phyloP scores from a whole-genome alignment of 2,797 vertebrate genomes.

The Pseudomugil tenellus region DNA sequence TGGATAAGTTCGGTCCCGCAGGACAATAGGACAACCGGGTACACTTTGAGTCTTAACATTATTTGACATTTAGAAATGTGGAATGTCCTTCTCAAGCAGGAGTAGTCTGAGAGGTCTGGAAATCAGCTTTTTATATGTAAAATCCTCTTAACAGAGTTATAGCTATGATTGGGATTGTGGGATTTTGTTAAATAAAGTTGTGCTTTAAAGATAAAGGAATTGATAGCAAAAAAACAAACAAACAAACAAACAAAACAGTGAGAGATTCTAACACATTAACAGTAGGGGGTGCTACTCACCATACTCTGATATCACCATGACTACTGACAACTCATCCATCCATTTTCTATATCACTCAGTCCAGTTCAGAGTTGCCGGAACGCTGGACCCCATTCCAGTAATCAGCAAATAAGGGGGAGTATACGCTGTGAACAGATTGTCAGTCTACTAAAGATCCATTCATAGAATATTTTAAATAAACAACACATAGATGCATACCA shows the following conservation, averaged over 20 bases:
- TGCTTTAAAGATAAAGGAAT: not conserved
- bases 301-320: not conserved
- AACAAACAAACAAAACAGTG: too few relatives aligned
- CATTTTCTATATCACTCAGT: too few relatives aligned
- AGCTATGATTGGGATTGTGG: conserved; percentile 22
- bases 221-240: not conserved
- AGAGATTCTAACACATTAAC: too few relatives aligned
- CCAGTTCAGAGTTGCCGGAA: too few relatives aligned
- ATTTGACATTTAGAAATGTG: conserved; percentile 52
- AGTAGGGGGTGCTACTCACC: conserved; percentile 70
- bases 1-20: not conserved
- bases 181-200: conserved; percentile 25
- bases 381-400: too few relatives aligned
- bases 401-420: too few relatives aligned
- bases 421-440: too few relatives aligned
- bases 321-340: too few relatives aligned
- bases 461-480: too few relatives aligned
- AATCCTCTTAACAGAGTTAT: conserved; percentile 57
- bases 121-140: conserved; percentile 19
- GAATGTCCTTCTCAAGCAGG: conserved; percentile 59
- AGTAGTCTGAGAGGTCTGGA: conserved; percentile 48
- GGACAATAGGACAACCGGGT: not conserved
- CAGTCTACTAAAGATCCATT: not conserved
- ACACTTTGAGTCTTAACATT: conserved; percentile 34
- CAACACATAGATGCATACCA: too few relatives aligned